Percentiles rank a stretch among this genome's conserved stretches.
phyloP scores from a whole-genome alignment of 2,797 vertebrate species.

The Rachycentron canadum region DNA sequence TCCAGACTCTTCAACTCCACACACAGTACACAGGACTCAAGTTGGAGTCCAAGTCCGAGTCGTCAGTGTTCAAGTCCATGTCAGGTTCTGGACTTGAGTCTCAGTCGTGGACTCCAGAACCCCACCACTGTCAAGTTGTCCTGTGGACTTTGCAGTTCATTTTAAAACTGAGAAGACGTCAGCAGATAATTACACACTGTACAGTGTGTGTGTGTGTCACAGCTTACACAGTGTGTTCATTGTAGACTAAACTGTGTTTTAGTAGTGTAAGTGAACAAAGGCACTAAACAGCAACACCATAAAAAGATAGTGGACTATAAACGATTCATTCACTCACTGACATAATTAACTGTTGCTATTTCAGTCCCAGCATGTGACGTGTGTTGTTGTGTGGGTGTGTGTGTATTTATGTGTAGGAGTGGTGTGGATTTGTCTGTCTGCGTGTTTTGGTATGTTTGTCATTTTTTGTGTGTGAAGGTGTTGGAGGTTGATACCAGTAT shows the following conservation, averaged over 20 bases:
- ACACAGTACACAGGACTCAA: too few species aligned
- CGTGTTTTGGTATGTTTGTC: background rate
- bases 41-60: too few species aligned
- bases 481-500: background rate
- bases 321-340: constrained; percentile 68
- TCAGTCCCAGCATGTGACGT: constrained; percentile 45
- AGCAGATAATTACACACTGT: constrained; percentile 13
- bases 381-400: constrained; percentile 13
- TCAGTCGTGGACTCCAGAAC: too few species aligned
- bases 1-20: too few species aligned
- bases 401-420: background rate
- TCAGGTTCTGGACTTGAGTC: too few species aligned
- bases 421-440: background rate
- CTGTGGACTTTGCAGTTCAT: background rate
- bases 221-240: constrained; percentile 55
- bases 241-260: constrained; percentile 63
- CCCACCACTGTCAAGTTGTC: too few species aligned
- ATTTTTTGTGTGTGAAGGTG: background rate
- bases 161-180: constrained; percentile 4
- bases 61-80: too few species aligned
- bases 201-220: background rate
- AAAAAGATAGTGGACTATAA: constrained; percentile 56
- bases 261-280: constrained; percentile 51
- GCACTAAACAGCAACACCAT: constrained; percentile 58
- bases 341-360: constrained; percentile 73